Evolutionary conservation across 2,888 invertebrate species (phyloP).

Genomic region (Corbicula japonica): DNA sequence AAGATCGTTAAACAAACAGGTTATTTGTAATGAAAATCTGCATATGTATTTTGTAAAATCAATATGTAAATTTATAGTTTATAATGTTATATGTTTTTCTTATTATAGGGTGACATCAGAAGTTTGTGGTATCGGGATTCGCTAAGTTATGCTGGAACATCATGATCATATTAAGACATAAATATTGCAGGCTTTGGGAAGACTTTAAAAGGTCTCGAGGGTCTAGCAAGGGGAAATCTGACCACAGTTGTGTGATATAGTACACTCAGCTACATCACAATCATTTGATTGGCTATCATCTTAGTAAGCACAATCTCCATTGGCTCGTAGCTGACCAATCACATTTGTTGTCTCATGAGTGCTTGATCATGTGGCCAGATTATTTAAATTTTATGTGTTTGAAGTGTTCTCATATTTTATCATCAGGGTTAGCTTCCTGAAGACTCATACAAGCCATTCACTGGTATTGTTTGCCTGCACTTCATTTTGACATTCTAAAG

Average conservation of each 20-base stretch:
- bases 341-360: constrained; percentile 60
- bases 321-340: constrained; percentile 67
- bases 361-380: constrained; percentile 64
- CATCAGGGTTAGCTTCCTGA: too few relatives aligned
- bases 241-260: constrained; percentile 64
- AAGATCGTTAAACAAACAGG: too few relatives aligned
- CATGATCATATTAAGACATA: constrained; percentile 32
- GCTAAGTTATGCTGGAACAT: constrained; percentile 60
- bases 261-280: constrained; percentile 63
- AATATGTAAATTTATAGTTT: too few relatives aligned
- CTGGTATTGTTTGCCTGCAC: too few relatives aligned
- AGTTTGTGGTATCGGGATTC: constrained; percentile 81
- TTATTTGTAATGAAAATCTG: too few relatives aligned
- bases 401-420: too few relatives aligned
- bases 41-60: too few relatives aligned
- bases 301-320: constrained; percentile 62
- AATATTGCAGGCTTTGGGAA: too few relatives aligned
- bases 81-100: constrained; percentile 63
- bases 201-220: constrained; percentile 25
- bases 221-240: constrained; percentile 25
- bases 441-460: too few relatives aligned
- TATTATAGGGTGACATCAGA: constrained; percentile 81
- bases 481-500: too few relatives aligned
- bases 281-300: constrained; percentile 62
- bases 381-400: constrained; percentile 32